A percentile compares a stretch with the other conserved stretches of the same genome.
Conservation (phyloP, 2,888 invertebrate species). For the Drosophila ezoana region DNA sequence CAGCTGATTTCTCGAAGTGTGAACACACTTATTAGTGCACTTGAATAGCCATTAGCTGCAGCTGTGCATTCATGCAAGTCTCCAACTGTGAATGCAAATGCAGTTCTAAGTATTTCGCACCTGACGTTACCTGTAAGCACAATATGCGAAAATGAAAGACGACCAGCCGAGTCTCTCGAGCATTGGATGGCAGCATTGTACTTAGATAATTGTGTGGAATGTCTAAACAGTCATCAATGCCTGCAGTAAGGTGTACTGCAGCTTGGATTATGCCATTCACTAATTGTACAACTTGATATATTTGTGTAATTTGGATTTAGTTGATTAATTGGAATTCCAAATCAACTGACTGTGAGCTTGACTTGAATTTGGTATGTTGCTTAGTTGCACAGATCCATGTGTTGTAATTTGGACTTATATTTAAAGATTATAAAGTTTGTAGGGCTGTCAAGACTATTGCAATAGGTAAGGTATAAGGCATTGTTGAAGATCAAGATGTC, state of each 20-base stretch:
- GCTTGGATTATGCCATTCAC: constrained; percentile 15
- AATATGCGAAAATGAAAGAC: constrained; percentile 44
- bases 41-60: constrained; percentile 46
- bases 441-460: neutral
- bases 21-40: constrained; percentile 13
- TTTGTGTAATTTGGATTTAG: constrained; percentile 24
- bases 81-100: constrained; percentile 53
- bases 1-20: constrained; percentile 25
- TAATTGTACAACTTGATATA: constrained; percentile 37
- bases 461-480: neutral
- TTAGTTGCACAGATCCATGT: no score
- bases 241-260: neutral
- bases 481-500: neutral
- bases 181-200: neutral
- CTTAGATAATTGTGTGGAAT: constrained; percentile 25
- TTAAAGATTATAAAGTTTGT: no score
- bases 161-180: constrained; percentile 2
- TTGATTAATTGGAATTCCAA: constrained; percentile 11
- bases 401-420: no score
- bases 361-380: neutral
- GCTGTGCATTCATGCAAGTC: constrained; percentile 4
- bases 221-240: constrained; percentile 13
- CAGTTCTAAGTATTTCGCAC: constrained; percentile 71
- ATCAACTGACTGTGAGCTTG: constrained; percentile 16
- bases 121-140: constrained; percentile 62